Conservation (phyloP, 1,140 invertebrate genomes). For the Habropoda laboriosa region DNA sequence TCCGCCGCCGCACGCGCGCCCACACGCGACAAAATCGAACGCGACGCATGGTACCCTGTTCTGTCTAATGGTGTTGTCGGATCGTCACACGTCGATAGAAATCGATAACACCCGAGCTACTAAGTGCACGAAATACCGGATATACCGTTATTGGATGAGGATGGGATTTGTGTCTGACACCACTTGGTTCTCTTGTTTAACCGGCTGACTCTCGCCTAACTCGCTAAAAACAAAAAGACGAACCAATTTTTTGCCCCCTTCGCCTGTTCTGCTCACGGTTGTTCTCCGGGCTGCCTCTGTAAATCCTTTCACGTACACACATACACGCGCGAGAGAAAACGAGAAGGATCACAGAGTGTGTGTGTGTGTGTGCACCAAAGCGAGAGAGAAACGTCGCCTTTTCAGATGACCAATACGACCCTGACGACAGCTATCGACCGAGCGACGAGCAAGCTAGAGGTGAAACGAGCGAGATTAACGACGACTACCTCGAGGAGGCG, state of each 20-base stretch:
- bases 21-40: slow-evolving; percentile 67
- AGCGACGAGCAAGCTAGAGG: slow-evolving; percentile 28
- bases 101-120: slow-evolving; percentile 12
- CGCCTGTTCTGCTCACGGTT: not conserved
- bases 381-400: slow-evolving; percentile 67
- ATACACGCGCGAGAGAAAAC: not conserved
- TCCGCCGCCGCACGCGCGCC: slow-evolving; percentile 79
- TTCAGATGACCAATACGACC: slow-evolving; percentile 75
- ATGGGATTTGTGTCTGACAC: not conserved
- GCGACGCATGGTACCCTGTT: slow-evolving; percentile 50
- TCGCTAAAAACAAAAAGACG: too few relatives aligned
- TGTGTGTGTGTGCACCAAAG: slow-evolving; percentile 42
- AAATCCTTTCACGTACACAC: not conserved
- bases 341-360: slow-evolving; percentile 15
- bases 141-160: too few relatives aligned
- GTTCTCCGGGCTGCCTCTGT: slow-evolving; percentile 24
- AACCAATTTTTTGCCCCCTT: not conserved
- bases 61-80: not conserved
- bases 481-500: slow-evolving; percentile 58
- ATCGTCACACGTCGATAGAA: slow-evolving; percentile 20
- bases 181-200: slow-evolving; percentile 38
- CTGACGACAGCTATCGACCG: slow-evolving; percentile 49
- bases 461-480: slow-evolving; percentile 43
- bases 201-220: slow-evolving; percentile 37
- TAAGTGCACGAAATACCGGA: slow-evolving; percentile 50